Evolutionary conservation across 2,113 vertebrate species (phyloP).

Genomic region (Lophotis ruficrista): DNA sequence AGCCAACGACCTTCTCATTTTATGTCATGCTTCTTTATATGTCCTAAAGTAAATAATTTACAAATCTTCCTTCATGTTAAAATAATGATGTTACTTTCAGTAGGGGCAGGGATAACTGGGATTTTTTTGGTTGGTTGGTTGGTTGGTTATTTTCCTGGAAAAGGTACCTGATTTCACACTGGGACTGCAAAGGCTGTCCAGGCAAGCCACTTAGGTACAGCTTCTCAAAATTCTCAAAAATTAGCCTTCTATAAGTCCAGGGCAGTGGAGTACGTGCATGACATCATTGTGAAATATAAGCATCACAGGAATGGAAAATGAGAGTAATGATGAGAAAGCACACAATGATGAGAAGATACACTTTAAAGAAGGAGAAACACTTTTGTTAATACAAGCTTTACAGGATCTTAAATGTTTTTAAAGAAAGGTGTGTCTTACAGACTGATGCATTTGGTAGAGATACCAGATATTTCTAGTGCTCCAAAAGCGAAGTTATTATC

Average conservation of each 20-base stretch:
- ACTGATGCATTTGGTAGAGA: neutral
- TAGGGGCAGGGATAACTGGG: neutral
- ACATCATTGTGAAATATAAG: neutral
- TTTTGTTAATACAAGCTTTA: neutral
- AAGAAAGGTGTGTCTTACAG: neutral
- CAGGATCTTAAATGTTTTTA: neutral
- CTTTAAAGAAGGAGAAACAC: neutral
- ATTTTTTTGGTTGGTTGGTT: neutral
- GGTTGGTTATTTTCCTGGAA: neutral
- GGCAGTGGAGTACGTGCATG: rapidly evolving
- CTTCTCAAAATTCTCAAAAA: neutral
- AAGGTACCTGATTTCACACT: neutral
- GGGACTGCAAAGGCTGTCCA: neutral
- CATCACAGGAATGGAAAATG: neutral
- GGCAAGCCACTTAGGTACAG: neutral
- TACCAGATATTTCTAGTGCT: neutral
- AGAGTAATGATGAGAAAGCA: neutral
- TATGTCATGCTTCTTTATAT: neutral
- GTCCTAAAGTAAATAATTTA: neutral
- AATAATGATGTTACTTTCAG: neutral
- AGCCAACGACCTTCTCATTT: neutral
- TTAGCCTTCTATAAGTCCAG: neutral
- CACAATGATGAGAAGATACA: rapidly evolving
- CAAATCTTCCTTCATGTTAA: neutral
- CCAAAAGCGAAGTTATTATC: neutral